Base-by-base conservation (phyloP, 2,113 vertebrate genomes). In the Rallus limicola region DNA sequence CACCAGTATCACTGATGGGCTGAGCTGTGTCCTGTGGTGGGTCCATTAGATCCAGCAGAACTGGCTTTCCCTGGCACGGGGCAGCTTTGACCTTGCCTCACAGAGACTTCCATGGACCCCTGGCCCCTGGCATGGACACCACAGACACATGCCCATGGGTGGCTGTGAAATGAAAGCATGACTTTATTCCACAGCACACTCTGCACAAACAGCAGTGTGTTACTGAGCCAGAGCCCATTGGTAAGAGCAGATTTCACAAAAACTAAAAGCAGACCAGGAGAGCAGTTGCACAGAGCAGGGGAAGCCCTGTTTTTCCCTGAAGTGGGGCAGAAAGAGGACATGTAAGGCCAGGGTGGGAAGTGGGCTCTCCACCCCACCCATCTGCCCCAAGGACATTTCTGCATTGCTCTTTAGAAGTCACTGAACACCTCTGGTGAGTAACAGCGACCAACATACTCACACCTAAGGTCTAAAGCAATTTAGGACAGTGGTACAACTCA, bases 1-100 rank as follows among this genome's bases (percentile, higher is more conserved):
- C 24, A 29, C 4, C 0, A 0, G 6, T 13, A 33, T 17, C 0
- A 0, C 15, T 52, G 25, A 26, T 28, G 67, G 7, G 28, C n/a
- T 56, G 38, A 29, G 29, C n/a, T 53, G 53, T 38, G 62, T n/a
- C 16, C 31, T 6, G 5, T 1, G 3, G 1, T 16, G 16, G 3
- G 5, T 48, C 19, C 3, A 0, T 1, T 15, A 23, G 34, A 34
- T 11, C 5, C 0, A 0, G 5, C 8, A 10, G 65, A 56, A 16
- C 2, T 50, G 34, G 2, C 7, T 38, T 58, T 83, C 16, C 20
- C 20, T 1, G 2, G 26, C 20, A 12, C 3, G 2, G 24, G 16
- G 26, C 31, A 64, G 40, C 29, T 28, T 68, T 83, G 78, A 46
- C 34, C 17, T 62, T 14, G 5, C 17, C 28, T 12, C 10, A 16